A percentile compares a stretch with the other conserved stretches of the same genome.
These are phyloP conservation scores for Heptranchias perlo DNA, from an alignment of 2,113 vertebrate species.

Conservation along the genomic window DNA sequence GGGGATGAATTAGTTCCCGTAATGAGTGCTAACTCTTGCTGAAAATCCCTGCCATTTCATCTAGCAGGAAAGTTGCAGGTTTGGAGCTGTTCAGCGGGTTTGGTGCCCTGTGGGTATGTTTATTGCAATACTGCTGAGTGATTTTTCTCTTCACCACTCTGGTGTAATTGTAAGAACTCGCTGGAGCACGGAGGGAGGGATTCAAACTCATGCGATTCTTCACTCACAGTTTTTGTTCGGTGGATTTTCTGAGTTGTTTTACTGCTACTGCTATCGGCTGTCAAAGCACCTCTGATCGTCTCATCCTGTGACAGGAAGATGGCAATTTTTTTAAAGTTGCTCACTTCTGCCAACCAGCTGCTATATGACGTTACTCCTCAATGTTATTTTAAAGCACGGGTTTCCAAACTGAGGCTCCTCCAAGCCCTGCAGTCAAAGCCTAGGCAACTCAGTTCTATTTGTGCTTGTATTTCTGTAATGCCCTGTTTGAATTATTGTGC, in stretches of 20 bases:
- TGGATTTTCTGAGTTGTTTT: not conserved
- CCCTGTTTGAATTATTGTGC: not conserved
- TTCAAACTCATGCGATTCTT: slow-evolving; percentile 2
- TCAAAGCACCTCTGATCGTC: not conserved
- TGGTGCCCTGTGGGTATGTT: not conserved
- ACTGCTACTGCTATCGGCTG: not conserved
- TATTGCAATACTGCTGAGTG: not conserved
- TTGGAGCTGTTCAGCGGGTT: not conserved
- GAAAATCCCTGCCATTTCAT: not conserved
- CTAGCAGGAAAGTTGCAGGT: not conserved
- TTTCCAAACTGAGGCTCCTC: not conserved
- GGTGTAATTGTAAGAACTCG: not conserved
- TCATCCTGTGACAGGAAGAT: not conserved
- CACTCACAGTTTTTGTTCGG: not conserved
- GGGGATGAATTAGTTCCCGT: not conserved
- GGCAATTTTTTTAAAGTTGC: not conserved
- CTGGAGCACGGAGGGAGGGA: not conserved
- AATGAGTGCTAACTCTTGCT: not conserved
- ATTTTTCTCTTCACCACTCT: not conserved
- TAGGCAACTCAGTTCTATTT: not conserved
- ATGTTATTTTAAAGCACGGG: slow-evolving; percentile 29
- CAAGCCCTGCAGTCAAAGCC: not conserved
- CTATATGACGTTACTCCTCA: not conserved
- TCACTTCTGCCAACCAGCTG: slow-evolving; percentile 28
- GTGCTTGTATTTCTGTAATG: not conserved